phyloP scores from a whole-genome alignment of 2,113 vertebrate genomes.

The Vidua chalybeata region DNA sequence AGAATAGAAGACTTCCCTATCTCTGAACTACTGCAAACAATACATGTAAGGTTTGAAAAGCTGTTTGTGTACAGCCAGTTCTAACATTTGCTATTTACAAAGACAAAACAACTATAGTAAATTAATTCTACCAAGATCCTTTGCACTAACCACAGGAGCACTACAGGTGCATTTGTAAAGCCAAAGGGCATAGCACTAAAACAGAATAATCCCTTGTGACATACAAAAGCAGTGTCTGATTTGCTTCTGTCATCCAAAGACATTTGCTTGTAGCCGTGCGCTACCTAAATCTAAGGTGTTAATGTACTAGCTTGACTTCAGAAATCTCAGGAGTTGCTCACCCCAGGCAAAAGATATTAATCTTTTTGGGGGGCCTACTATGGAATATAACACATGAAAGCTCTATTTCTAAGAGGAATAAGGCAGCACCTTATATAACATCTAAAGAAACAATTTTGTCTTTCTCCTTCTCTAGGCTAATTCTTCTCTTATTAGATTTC shows the following conservation, averaged over 20 bases:
- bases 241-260: slow-evolving; percentile 66
- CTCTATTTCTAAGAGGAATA: neutral
- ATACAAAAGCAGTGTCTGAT: slow-evolving; percentile 73
- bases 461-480: neutral
- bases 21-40: neutral
- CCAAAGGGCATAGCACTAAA: slow-evolving; percentile 66
- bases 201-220: slow-evolving; percentile 63
- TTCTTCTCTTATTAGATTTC: neutral
- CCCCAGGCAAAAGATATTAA: slow-evolving; percentile 57
- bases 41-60: neutral
- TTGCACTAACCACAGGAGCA: slow-evolving; percentile 40
- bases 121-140: slow-evolving; percentile 54
- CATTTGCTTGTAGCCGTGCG: slow-evolving; percentile 51
- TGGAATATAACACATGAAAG: slow-evolving; percentile 3
- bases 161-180: slow-evolving; percentile 66
- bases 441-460: neutral
- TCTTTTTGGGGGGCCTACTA: neutral
- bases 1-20: neutral
- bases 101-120: slow-evolving; percentile 9
- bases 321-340: slow-evolving; percentile 66
- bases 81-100: slow-evolving; percentile 13
- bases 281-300: slow-evolving; percentile 73
- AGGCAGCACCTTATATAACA: neutral
- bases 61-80: neutral
- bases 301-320: slow-evolving; percentile 71